Percentiles rank a stretch among this genome's conserved stretches.
Conservation (phyloP, 2,113 vertebrate species). For the Cyphomyrus discorhynchus region DNA sequence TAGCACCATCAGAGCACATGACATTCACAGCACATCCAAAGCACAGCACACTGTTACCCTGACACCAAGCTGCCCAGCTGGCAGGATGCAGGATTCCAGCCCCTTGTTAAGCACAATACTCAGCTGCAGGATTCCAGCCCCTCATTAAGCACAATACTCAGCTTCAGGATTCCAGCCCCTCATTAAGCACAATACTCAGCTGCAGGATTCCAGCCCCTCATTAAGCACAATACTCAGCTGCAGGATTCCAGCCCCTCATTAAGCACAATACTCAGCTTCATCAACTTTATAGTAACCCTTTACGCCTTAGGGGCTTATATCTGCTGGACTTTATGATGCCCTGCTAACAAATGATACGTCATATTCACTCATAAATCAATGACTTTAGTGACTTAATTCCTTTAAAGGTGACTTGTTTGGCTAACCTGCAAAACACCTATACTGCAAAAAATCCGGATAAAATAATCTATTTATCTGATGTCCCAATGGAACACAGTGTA, state of each 20-base stretch:
- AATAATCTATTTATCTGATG: neutral
- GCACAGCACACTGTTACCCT: neutral
- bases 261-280: neutral
- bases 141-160: neutral
- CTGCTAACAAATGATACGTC: neutral
- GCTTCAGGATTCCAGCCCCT: neutral
- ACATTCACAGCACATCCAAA: neutral
- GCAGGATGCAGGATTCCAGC: neutral
- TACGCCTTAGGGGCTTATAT: neutral
- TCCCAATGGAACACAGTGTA: neutral
- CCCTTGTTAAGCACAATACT: neutral
- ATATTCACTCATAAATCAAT: neutral
- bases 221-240: neutral
- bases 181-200: neutral
- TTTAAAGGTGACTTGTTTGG: neutral
- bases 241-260: neutral
- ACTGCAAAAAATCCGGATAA: neutral
- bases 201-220: too few species aligned
- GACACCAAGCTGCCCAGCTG: neutral
- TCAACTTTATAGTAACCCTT: neutral
- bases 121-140: neutral
- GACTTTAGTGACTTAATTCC: neutral
- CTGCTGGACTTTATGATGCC: neutral
- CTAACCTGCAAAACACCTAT: neutral
- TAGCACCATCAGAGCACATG: neutral